Percentiles rank a stretch among this genome's conserved stretches.
Conservation (phyloP, 2,797 vertebrate genomes). For the Astyanax mexicanus region DNA sequence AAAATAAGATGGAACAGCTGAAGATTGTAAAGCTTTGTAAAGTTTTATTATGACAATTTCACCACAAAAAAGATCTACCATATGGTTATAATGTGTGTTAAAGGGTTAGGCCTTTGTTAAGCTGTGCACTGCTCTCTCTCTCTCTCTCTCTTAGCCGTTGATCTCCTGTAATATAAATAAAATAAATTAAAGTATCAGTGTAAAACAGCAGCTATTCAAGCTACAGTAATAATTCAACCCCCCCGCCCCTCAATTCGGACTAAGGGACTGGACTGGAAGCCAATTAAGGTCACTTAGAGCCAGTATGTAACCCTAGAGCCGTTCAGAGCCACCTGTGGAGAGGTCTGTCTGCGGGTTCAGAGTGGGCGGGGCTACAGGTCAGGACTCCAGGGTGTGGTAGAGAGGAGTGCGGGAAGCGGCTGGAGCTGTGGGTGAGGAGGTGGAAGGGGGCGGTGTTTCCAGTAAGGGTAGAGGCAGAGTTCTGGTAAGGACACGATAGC, state of each 20-base stretch:
- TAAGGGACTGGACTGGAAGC: constrained; percentile 8
- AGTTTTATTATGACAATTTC: too few relatives aligned
- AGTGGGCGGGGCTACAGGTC: constrained; percentile 22
- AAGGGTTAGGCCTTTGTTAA: too few relatives aligned
- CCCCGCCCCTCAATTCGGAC: not conserved
- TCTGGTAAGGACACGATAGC: constrained; percentile 78
- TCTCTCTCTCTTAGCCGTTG: too few relatives aligned
- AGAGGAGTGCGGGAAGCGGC: constrained; percentile 45
- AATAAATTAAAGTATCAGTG: too few relatives aligned
- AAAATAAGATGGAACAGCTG: too few relatives aligned
- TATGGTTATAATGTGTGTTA: too few relatives aligned
- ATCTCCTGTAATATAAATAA: too few relatives aligned
- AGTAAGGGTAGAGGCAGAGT: constrained; percentile 74
- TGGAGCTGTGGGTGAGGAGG: constrained; percentile 32
- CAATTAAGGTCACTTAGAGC: constrained; percentile 25
- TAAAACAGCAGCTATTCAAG: not conserved
- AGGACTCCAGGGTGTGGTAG: constrained; percentile 47
- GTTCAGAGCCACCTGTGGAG: constrained; percentile 37
- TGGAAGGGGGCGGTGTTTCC: constrained; percentile 67
- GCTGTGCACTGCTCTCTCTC: too few relatives aligned
- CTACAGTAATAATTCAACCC: not conserved
- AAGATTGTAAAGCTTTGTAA: too few relatives aligned
- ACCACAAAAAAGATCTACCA: too few relatives aligned
- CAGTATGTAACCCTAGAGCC: constrained; percentile 23
- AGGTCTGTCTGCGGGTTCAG: constrained; percentile 30